These are phyloP conservation scores for Porites rus DNA, from an alignment of 92 coral and sea anemone species.

Conservation along the genomic window DNA sequence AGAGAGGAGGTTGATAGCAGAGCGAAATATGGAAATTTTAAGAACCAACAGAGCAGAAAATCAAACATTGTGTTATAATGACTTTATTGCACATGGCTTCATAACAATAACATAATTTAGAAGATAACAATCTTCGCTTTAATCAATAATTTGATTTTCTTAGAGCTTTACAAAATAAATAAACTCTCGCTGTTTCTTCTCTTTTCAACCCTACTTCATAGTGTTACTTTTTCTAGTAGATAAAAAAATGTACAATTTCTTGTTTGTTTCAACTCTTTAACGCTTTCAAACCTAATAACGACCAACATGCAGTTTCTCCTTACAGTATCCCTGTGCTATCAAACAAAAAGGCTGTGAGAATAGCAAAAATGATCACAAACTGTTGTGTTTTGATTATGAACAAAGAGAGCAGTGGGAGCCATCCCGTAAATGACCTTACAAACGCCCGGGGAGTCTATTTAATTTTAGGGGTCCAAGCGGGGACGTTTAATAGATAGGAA, in stretches of 20 bases:
- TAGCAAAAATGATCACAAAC: too few relatives aligned
- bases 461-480: too few relatives aligned
- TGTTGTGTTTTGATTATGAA: too few relatives aligned
- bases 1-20: too few relatives aligned
- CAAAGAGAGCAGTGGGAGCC: too few relatives aligned
- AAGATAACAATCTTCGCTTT: slow-evolving; percentile 5
- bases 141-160: slow-evolving; percentile 37
- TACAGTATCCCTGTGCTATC: too few relatives aligned
- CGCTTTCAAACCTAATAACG: not conserved
- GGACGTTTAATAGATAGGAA: too few relatives aligned
- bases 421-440: too few relatives aligned
- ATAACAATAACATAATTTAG: slow-evolving; percentile 24
- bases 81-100: slow-evolving; percentile 22
- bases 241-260: slow-evolving; percentile 15
- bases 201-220: slow-evolving; percentile 7
- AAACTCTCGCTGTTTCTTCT: slow-evolving; percentile 11
- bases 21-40: too few relatives aligned
- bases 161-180: slow-evolving; percentile 46
- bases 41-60: not conserved
- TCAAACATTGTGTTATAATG: not conserved
- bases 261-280: not conserved
- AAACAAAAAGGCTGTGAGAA: too few relatives aligned
- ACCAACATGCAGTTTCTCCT: too few relatives aligned
- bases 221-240: not conserved
- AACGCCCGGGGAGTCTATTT: too few relatives aligned